Conservation (phyloP, 2,797 vertebrate species). For the Cetoscarus ocellatus region DNA sequence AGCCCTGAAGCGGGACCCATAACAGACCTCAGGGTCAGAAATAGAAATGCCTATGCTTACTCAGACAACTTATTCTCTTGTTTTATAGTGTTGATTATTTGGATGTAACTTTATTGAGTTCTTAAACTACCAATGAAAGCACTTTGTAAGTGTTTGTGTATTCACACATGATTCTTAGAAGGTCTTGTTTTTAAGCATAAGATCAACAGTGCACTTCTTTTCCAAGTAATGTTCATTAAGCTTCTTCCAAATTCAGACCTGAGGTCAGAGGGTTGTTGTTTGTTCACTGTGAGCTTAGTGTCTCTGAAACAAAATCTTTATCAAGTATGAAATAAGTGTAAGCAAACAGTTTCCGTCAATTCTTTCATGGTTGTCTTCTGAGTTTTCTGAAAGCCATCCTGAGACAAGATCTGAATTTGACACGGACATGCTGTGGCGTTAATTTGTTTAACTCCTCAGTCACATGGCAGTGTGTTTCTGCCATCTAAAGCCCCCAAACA, state of each 20-base stretch:
- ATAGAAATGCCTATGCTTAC: not conserved
- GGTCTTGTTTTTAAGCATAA: not conserved
- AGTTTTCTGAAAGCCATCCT: not conserved
- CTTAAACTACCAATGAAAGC: not conserved
- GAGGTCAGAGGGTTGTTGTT: slow-evolving; percentile 11
- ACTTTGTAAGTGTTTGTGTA: not conserved
- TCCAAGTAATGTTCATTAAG: not conserved
- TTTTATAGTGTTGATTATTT: not conserved
- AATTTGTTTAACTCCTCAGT: not conserved
- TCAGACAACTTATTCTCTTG: not conserved
- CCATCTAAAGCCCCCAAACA: not conserved
- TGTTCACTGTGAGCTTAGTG: not conserved
- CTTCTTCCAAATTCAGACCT: not conserved
- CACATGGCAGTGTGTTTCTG: not conserved
- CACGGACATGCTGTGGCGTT: not conserved
- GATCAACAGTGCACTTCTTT: not conserved
- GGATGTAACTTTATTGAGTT: not conserved
- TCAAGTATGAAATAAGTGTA: not conserved
- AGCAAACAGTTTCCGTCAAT: no score
- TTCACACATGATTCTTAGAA: not conserved
- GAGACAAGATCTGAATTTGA: not conserved
- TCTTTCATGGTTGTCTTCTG: not conserved
- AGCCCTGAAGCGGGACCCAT: slow-evolving; percentile 1
- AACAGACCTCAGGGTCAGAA: not conserved
- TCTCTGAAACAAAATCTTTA: not conserved